phyloP scores from a whole-genome alignment of 2,888 invertebrate species.

The Drosophila mayaguana region DNA sequence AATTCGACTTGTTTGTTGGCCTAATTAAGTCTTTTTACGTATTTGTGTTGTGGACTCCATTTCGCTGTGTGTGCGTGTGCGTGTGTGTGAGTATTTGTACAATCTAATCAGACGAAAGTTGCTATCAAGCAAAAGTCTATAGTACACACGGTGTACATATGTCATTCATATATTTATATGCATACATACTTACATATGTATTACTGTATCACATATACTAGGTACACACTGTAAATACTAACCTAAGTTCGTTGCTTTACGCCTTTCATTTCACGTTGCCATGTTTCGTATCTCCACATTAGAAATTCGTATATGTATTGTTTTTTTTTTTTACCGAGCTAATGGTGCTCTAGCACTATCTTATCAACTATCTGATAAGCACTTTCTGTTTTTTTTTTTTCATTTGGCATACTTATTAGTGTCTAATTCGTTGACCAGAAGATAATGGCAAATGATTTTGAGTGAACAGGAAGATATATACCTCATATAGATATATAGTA shows the following conservation, averaged over 20 bases:
- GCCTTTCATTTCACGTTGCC: slow-evolving; percentile 28
- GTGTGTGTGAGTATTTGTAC: slow-evolving; percentile 38
- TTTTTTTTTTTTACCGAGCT: slow-evolving; percentile 9
- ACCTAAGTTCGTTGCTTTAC: slow-evolving; percentile 3
- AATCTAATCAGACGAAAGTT: slow-evolving; percentile 71
- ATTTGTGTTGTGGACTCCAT: slow-evolving; percentile 43
- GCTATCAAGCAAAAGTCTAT: slow-evolving; percentile 57
- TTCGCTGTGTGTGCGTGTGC: neutral
- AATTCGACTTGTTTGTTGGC: slow-evolving; percentile 67
- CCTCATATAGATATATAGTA: neutral
- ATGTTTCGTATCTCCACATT: slow-evolving; percentile 46
- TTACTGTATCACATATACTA: slow-evolving; percentile 21
- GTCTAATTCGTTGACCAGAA: neutral
- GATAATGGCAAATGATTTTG: neutral
- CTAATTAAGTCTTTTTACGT: slow-evolving; percentile 68
- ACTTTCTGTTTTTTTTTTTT: neutral
- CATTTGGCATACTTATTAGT: neutral
- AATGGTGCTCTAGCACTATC: slow-evolving; percentile 21
- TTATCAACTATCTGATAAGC: slow-evolving; percentile 36
- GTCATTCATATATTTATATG: slow-evolving; percentile 1
- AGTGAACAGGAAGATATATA: neutral
- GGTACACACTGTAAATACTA: slow-evolving; percentile 35
- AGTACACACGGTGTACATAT: slow-evolving; percentile 22
- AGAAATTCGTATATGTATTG: slow-evolving; percentile 9
- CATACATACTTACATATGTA: neutral